A percentile compares a stretch with the other conserved stretches of the same genome.
Evolutionary conservation across 2,888 invertebrate species (phyloP).

Genomic region (Onthophagus sagittarius): DNA sequence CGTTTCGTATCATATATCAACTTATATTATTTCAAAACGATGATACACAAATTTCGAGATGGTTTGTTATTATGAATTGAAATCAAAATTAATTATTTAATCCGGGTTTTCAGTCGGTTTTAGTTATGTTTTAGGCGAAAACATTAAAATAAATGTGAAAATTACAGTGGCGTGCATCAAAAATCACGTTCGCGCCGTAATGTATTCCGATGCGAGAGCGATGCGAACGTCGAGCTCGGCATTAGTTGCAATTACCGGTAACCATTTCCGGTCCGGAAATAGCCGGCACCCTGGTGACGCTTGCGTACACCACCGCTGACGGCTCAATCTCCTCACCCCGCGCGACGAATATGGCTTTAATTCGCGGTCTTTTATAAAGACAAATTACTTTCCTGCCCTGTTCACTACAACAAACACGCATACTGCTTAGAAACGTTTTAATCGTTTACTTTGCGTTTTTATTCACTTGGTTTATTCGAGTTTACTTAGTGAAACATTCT

Average conservation of each 20-base stretch:
- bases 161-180: slow-evolving; percentile 22
- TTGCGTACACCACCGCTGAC: slow-evolving; percentile 32
- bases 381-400: slow-evolving; percentile 23
- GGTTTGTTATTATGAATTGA: too few relatives aligned
- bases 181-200: slow-evolving; percentile 22
- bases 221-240: slow-evolving; percentile 41
- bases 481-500: neutral
- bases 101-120: too few relatives aligned
- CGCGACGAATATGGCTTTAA: slow-evolving; percentile 21
- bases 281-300: slow-evolving; percentile 37
- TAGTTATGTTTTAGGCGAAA: neutral
- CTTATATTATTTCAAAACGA: neutral
- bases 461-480: neutral
- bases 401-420: neutral
- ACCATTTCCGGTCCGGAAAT: slow-evolving; percentile 48
- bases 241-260: slow-evolving; percentile 50
- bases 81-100: too few relatives aligned
- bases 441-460: neutral
- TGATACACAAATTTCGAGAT: neutral
- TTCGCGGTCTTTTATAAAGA: slow-evolving; percentile 24
- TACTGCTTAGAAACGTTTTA: neutral
- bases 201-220: slow-evolving; percentile 29
- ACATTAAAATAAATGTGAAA: slow-evolving; percentile 19
- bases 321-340: slow-evolving; percentile 31
- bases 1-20: slow-evolving; percentile 1